Base-by-base conservation (phyloP, 2,888 invertebrate species). In the Gnatocerus cornutus region DNA sequence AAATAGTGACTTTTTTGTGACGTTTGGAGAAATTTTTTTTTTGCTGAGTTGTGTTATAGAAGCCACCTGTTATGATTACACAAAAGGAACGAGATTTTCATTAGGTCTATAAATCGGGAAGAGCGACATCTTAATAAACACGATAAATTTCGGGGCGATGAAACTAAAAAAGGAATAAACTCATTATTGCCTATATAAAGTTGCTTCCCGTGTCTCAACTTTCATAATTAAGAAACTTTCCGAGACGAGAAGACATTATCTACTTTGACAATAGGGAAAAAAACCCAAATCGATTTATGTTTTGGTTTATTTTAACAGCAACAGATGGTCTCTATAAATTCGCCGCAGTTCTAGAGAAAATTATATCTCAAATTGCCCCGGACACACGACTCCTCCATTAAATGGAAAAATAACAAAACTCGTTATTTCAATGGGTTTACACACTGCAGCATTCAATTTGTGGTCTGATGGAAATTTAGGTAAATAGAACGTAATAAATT, bases 161-260 rank as follows among this genome's bases (percentile, higher is more conserved):
- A 52, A 52, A 52, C 12, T 30, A 33, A 52, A 59, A 59, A 59
- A 48, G 41, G 12, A n/a, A 12, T 41, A 33, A 33, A n/a, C 21
- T 8, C 43, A 43, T 58, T 43, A 43, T 48, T 16, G 9, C 16
- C 12, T 13, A 50, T 37, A 62, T 62, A 50, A 62, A 33, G n/a
- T 21, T n/a, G 10, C 8, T 21, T 13, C 8, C 29, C 5, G 29
- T 21, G 37, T 29, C 14, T 10, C 27, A 52, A 62, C 39, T 62
- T 62, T 41, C 52, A 41, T 50, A 50, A 62, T 62, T 50, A 62
- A 21, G 50, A 62, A 62, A 62, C 21, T 62, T 50, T 50, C 14
- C 29, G n/a, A 8, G 21, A 21, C 21, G 21, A 21, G 21, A 21
- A 21, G 21, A 16, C 39, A 7, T 9, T 16, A 10, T 33, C 27